Conservation (phyloP, 1,140 invertebrate genomes). For the Acromyrmex echinatior region DNA sequence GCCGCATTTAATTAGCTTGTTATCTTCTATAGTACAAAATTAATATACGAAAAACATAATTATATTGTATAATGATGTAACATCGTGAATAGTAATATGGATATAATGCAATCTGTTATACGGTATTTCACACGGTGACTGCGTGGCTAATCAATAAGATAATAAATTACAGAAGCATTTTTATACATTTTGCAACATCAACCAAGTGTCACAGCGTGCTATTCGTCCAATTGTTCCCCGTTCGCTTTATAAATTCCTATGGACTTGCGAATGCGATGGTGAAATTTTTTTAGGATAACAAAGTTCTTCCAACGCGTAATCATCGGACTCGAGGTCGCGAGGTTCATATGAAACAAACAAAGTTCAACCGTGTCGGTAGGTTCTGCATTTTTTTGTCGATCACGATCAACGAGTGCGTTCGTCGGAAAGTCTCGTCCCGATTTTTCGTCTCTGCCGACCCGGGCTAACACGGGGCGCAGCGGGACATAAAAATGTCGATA, state of each 20-base stretch:
- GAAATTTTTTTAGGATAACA: not conserved
- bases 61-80: not conserved
- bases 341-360: constrained; percentile 48
- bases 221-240: not conserved
- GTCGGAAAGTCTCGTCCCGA: constrained; percentile 53
- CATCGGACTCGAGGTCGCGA: not conserved
- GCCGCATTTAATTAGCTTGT: constrained; percentile 53
- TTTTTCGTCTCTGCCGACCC: constrained; percentile 65
- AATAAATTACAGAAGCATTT: not conserved
- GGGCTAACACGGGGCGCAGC: constrained; percentile 30
- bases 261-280: not conserved
- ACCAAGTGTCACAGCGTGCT: not conserved
- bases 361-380: not conserved
- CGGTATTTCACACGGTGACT: not conserved
- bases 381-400: constrained; percentile 33
- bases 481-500: constrained; percentile 76
- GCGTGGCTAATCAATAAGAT: not conserved
- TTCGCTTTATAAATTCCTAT: not conserved
- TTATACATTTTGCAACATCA: not conserved
- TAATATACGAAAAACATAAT: constrained; percentile 44
- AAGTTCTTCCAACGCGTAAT: constrained; percentile 46
- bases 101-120: constrained; percentile 24
- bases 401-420: constrained; percentile 34
- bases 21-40: constrained; percentile 25
- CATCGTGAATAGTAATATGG: constrained; percentile 5